These are phyloP conservation scores for Lerema accius DNA, from an alignment of 1,140 invertebrate species.

Conservation along the genomic window DNA sequence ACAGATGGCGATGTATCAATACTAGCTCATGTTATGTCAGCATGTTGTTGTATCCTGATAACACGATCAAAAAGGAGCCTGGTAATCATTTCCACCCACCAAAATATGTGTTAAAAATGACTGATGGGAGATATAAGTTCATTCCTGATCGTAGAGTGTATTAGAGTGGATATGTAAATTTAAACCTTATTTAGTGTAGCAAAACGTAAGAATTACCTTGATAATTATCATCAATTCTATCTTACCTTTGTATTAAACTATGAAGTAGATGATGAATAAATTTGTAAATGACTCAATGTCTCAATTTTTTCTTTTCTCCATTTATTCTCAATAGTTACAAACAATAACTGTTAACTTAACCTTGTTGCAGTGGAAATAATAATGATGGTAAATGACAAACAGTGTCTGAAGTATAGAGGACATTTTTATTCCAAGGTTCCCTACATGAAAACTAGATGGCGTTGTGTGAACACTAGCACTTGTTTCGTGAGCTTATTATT, in stretches of 20 bases:
- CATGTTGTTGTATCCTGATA: conserved; percentile 7
- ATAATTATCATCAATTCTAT: no score
- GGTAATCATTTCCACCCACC: conserved; percentile 32
- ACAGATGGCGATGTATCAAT: conserved; percentile 39
- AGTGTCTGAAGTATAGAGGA: conserved; percentile 36
- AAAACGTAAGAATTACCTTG: not conserved
- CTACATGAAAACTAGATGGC: conserved; percentile 30
- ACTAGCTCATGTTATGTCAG: conserved; percentile 32
- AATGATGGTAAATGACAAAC: conserved; percentile 29
- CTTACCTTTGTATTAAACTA: no score
- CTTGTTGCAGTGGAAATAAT: conserved; percentile 38
- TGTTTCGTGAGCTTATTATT: conserved; percentile 26
- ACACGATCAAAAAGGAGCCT: conserved; percentile 28
- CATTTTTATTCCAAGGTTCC: conserved; percentile 29
- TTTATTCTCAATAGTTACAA: no score
- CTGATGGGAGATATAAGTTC: conserved; percentile 5
- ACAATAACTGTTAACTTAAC: conserved; percentile 2
- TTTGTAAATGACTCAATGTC: no score
- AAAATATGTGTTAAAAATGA: not conserved
- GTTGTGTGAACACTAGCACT: conserved; percentile 33
- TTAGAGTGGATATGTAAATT: no score
- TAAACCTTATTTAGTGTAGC: not conserved
- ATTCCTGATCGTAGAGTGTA: not conserved
- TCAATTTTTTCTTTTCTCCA: no score
- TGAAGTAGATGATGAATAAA: no score